These are phyloP conservation scores for Leptinotarsa texana DNA, from an alignment of 1,140 invertebrate species.

Conservation along the genomic window DNA sequence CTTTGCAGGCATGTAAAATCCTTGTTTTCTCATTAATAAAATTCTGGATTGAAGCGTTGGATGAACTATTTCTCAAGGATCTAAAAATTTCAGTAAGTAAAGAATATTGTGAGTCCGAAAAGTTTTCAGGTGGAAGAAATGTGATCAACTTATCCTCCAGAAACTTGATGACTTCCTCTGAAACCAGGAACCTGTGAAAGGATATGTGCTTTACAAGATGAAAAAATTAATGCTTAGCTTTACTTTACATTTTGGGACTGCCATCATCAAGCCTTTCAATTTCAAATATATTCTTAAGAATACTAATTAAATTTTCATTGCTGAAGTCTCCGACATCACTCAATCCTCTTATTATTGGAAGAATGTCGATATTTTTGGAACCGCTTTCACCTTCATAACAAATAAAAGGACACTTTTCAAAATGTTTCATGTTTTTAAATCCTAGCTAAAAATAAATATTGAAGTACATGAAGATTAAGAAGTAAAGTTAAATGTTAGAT, in stretches of 20 bases:
- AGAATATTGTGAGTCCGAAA: background rate
- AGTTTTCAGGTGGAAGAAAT: background rate
- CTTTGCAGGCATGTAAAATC: conserved; percentile 4
- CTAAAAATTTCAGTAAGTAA: conserved; percentile 15
- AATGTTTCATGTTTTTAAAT: background rate
- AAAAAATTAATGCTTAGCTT: background rate
- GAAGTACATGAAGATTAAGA: too few species aligned
- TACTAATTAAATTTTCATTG: background rate
- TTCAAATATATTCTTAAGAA: conserved; percentile 4
- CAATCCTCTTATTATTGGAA: background rate
- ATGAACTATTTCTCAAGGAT: conserved; percentile 19
- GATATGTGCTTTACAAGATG: background rate
- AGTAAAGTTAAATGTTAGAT: too few species aligned
- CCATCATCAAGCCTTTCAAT: conserved; percentile 13
- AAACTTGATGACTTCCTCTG: conserved; percentile 12
- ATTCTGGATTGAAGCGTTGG: background rate
- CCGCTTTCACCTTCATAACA: background rate
- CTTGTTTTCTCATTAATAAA: conserved; percentile 13
- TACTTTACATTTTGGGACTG: conserved; percentile 10
- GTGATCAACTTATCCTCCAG: conserved; percentile 9
- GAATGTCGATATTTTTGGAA: background rate
- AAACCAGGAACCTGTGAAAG: conserved; percentile 1
- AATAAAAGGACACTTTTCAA: background rate
- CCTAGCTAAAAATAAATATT: too few species aligned
- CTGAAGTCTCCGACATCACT: background rate